phyloP scores from a whole-genome alignment of 2,888 invertebrate genomes.

The Eupithecia tripunctaria region DNA sequence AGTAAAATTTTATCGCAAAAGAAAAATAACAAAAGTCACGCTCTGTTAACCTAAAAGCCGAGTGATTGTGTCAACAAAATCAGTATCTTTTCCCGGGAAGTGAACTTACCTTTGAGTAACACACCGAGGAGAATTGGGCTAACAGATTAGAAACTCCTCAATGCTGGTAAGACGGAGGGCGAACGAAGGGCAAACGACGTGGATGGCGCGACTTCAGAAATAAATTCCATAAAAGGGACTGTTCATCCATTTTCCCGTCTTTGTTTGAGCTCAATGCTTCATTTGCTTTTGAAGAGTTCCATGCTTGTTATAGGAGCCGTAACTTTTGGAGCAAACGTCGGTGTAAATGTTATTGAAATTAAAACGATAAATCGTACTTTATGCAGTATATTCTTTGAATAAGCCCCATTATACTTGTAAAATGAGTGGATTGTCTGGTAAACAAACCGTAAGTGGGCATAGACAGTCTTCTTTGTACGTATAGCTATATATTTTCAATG shows the following conservation, averaged over 20 bases:
- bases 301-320: not conserved
- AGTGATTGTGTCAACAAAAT: conserved; percentile 30
- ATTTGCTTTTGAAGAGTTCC: conserved; percentile 26
- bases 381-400: not conserved
- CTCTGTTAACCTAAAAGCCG: conserved; percentile 26
- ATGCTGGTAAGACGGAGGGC: conserved; percentile 55
- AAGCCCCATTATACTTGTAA: not conserved
- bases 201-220: conserved; percentile 51
- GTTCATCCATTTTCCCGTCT: conserved; percentile 44
- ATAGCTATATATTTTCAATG: not conserved
- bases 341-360: not conserved
- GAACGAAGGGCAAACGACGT: conserved; percentile 53
- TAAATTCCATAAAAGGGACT: conserved; percentile 55
- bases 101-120: conserved; percentile 49
- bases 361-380: not conserved
- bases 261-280: conserved; percentile 37
- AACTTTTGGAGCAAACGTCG: not conserved
- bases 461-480: not conserved
- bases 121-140: conserved; percentile 56
- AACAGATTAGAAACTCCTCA: conserved; percentile 57
- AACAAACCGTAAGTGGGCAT: not conserved
- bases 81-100: conserved; percentile 18
- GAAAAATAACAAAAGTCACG: conserved; percentile 12
- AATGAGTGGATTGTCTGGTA: not conserved
- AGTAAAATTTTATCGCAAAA: not conserved